These are phyloP conservation scores for Pelosia muscerda DNA, from an alignment of 2,888 invertebrate species.

Conservation along the genomic window DNA sequence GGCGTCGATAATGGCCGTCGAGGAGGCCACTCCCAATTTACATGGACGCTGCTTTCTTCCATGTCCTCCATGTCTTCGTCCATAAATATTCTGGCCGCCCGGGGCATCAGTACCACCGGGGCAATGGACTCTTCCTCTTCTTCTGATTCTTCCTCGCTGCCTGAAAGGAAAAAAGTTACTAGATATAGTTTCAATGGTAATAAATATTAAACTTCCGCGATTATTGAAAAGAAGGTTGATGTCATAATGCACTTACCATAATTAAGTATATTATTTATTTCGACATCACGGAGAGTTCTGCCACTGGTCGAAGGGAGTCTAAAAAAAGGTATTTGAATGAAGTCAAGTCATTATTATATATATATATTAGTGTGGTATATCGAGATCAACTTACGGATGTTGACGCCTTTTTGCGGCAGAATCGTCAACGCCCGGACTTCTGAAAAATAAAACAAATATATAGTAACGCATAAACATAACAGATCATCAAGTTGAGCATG, in stretches of 20 bases:
- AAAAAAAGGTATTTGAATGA: too few relatives aligned
- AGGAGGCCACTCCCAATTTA: neutral
- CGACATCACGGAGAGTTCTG: too few relatives aligned
- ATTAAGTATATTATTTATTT: too few relatives aligned
- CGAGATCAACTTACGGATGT: neutral
- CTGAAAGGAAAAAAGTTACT: too few relatives aligned
- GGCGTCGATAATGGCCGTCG: too few relatives aligned
- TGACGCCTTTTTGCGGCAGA: neutral
- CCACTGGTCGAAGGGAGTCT: too few relatives aligned
- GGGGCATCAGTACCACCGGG: constrained; percentile 32
- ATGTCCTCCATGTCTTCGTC: neutral
- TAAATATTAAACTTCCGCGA: too few relatives aligned
- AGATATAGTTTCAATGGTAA: too few relatives aligned
- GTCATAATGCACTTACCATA: too few relatives aligned
- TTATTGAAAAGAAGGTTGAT: too few relatives aligned
- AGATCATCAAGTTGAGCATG: too few relatives aligned
- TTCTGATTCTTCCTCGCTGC: neutral
- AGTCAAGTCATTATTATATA: constrained; percentile 26
- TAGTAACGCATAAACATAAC: too few relatives aligned
- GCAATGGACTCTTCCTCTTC: constrained; percentile 25
- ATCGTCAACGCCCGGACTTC: neutral
- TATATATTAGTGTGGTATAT: neutral
- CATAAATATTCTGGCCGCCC: constrained; percentile 3
- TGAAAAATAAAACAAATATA: neutral
- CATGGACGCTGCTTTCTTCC: neutral